Base-by-base conservation (phyloP, 2,888 invertebrate species). In the Acheta domesticus region DNA sequence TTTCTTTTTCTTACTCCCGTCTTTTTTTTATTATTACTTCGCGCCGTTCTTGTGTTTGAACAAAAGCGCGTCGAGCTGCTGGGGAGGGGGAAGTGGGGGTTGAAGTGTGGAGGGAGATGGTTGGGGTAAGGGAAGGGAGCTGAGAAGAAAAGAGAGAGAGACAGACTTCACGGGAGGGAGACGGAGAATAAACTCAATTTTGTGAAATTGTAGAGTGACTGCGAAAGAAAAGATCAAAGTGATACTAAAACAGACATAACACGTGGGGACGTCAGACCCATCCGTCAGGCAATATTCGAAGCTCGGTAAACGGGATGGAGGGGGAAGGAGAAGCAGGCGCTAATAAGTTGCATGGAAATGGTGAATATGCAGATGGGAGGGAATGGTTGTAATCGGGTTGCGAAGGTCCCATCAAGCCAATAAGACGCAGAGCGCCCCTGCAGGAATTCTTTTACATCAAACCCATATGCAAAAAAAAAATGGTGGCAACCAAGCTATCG, bases 161-260 rank as follows among this genome's bases (percentile, higher is more conserved):
- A 36, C 14, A 62, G n/a, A 8, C 16, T 62, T 62, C 36, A 16
- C 62, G 76, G 19, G 49, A 76, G 23, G 1, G 21, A 48, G 48
- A 49, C 49, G 36, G 76, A 19, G 49, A 20, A 48, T 76, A 81
- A 81, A 81, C 81, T 81, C 81, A 81, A 81, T 81, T 81, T 81
- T 78, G 80, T 79, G 79, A 81, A 80, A 81, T 78, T 79, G 78
- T 80, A 76, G 79, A 80, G 76, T 73, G 80, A 62, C 75, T 75
- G 49, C 49, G 77, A 77, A 76, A 76, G 81, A 78, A 78, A 78
- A 81, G 81, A 81, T 81, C 81, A 81, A 81, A 81, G 81, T 75
- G 76, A 75, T 78, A 78, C 80, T 78, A 77, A 80, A 74, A 75
- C 75, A 75, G 78, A 75, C 77, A 81, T 80, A 81, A 80, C 81